A percentile compares a stretch with the other conserved stretches of the same genome.
Conservation (phyloP, 2,797 vertebrate species). For the Cynopterus sphinx region DNA sequence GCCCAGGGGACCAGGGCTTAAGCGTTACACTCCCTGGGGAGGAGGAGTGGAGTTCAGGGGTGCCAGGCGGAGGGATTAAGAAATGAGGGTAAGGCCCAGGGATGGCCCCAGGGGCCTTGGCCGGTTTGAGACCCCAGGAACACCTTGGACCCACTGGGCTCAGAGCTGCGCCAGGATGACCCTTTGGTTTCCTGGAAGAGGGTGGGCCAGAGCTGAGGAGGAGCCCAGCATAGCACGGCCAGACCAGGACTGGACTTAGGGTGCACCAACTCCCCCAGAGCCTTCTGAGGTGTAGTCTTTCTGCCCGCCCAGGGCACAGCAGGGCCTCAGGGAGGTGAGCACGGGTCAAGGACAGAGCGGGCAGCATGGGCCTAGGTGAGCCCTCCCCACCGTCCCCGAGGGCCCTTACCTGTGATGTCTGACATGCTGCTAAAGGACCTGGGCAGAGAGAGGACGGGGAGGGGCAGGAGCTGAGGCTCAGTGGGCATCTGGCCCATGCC, state of each 20-base stretch:
- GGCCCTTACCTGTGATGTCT: constrained; percentile 84
- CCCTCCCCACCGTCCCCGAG: fast-evolving
- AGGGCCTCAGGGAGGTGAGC: background rate
- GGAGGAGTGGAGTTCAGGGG: constrained; percentile 4
- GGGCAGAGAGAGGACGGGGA: constrained; percentile 33
- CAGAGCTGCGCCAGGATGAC: background rate
- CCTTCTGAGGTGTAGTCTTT: background rate
- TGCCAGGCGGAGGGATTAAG: background rate
- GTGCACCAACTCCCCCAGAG: background rate
- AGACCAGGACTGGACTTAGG: background rate
- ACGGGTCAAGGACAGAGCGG: background rate
- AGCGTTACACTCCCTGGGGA: constrained; percentile 83
- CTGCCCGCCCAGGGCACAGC: background rate
- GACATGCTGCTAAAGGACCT: constrained; percentile 87
- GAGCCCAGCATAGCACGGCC: background rate
- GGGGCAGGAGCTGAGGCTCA: background rate
- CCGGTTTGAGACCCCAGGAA: background rate
- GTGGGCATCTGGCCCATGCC: background rate
- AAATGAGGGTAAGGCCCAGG: background rate
- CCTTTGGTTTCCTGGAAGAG: background rate
- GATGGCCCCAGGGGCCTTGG: background rate
- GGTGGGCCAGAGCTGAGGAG: background rate
- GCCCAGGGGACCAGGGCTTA: constrained; percentile 78
- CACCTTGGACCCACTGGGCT: background rate
- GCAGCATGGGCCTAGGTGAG: background rate